Evolutionary conservation across 2,113 vertebrate genomes (phyloP).

Genomic region (Patagioenas fasciata): DNA sequence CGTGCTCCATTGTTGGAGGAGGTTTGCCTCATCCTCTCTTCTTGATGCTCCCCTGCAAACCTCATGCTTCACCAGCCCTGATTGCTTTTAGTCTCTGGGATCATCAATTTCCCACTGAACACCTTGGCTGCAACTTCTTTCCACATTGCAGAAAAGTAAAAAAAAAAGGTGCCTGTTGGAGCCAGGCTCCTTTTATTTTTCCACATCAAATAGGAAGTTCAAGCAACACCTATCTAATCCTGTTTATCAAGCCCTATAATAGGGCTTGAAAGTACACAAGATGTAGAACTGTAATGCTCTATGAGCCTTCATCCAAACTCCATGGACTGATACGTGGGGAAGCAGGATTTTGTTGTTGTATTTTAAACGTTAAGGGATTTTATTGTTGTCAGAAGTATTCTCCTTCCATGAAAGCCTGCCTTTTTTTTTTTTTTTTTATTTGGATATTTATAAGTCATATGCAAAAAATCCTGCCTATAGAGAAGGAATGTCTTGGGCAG

Average conservation of each 20-base stretch:
- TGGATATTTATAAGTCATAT: neutral
- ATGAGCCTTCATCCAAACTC: neutral
- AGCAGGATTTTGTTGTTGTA: neutral
- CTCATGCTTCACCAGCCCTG: neutral
- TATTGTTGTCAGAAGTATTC: neutral
- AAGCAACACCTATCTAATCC: neutral
- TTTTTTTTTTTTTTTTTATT: neutral
- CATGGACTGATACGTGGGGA: accelerated
- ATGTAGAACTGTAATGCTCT: neutral
- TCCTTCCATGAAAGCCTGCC: neutral
- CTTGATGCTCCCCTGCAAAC: neutral
- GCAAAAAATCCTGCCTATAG: neutral
- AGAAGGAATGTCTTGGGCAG: neutral
- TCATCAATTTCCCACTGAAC: neutral
- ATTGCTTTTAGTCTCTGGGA: neutral
- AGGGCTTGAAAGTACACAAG: neutral
- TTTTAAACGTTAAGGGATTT: neutral
- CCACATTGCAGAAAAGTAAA: neutral
- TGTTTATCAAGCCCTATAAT: neutral
- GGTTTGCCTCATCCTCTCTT: neutral
- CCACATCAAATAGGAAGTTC: neutral
- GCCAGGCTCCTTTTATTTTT: neutral
- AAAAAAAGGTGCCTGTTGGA: neutral
- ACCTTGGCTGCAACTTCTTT: neutral
- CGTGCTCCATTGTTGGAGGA: neutral